Conservation (phyloP, 2,888 invertebrate genomes). For the Rhagonycha lutea region DNA sequence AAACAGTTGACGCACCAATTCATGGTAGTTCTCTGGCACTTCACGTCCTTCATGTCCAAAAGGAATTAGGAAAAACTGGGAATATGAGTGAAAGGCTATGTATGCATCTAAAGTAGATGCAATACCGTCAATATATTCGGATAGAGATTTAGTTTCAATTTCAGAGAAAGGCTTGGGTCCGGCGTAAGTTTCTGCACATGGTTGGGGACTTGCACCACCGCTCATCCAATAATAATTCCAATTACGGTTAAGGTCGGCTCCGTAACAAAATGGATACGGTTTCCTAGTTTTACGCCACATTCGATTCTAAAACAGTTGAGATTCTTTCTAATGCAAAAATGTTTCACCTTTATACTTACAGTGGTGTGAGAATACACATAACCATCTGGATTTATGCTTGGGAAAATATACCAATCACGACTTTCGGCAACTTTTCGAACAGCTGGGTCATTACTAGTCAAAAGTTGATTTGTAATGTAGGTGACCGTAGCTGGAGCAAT, state of each 20-base stretch:
- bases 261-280: conserved; percentile 58
- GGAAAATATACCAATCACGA: conserved; percentile 77
- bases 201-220: conserved; percentile 59
- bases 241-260: conserved; percentile 65
- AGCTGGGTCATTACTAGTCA: conserved; percentile 62
- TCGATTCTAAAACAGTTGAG: conserved; percentile 57
- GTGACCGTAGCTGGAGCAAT: conserved; percentile 45
- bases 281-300: conserved; percentile 72
- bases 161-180: conserved; percentile 61
- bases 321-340: neutral
- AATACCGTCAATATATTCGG: conserved; percentile 59
- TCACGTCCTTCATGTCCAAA: conserved; percentile 66
- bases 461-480: conserved; percentile 67
- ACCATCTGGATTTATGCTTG: conserved; percentile 77
- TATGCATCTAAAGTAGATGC: conserved; percentile 62
- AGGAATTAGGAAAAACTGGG: conserved; percentile 70
- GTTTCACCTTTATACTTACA: conserved; percentile 41
- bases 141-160: conserved; percentile 54
- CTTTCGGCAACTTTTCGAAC: conserved; percentile 64
- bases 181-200: conserved; percentile 65
- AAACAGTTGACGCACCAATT: conserved; percentile 60
- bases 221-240: conserved; percentile 63
- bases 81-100: conserved; percentile 74
- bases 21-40: conserved; percentile 63
- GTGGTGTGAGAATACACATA: conserved; percentile 64